phyloP scores from a whole-genome alignment of 2,888 invertebrate genomes.

The Pasiphila rectangulata region DNA sequence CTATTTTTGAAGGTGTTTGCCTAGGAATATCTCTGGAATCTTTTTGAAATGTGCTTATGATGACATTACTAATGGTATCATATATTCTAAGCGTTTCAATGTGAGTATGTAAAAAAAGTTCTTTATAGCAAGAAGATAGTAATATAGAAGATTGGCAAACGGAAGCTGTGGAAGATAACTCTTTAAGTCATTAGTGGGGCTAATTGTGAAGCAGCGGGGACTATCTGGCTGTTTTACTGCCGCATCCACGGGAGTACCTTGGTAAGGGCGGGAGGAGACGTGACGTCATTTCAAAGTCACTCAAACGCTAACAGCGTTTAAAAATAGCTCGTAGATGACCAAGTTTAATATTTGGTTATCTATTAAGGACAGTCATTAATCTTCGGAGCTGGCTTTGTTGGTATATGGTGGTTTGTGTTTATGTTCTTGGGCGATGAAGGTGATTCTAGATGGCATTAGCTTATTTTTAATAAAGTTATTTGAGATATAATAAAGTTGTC shows the following conservation, averaged over 20 bases:
- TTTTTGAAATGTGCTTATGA: background rate
- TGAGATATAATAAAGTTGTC: no score
- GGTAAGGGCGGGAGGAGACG: conserved; percentile 16
- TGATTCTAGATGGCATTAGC: no score
- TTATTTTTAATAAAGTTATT: no score
- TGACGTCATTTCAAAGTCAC: conserved; percentile 6
- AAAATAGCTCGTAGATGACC: background rate
- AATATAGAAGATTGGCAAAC: conserved; percentile 7
- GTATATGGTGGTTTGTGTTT: no score
- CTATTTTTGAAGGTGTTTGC: no score
- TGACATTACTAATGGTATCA: no score
- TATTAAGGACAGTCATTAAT: no score
- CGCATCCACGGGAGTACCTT: conserved; percentile 22
- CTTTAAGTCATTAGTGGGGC: conserved; percentile 46
- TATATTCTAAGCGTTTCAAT: no score
- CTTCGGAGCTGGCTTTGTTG: no score
- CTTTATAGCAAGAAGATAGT: background rate
- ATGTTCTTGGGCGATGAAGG: no score
- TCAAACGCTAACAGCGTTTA: background rate
- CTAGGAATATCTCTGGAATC: no score
- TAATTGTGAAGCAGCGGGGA: conserved; percentile 51
- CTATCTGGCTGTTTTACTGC: conserved; percentile 37
- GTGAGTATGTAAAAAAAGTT: no score
- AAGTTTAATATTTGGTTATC: background rate
- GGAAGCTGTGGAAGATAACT: conserved; percentile 36